phyloP scores from a whole-genome alignment of 1,140 invertebrate species.

The Drosophila dunni region DNA sequence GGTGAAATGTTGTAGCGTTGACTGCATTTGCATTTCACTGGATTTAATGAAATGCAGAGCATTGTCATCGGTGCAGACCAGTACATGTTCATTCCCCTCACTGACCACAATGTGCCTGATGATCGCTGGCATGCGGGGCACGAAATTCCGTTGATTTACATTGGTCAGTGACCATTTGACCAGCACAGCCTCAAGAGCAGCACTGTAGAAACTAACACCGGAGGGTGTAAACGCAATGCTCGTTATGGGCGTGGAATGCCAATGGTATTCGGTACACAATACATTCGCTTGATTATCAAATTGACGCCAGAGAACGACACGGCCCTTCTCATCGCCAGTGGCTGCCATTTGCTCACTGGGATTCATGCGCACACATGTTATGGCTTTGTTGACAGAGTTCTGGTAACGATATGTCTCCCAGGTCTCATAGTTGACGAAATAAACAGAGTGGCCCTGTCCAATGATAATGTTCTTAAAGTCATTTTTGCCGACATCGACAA shows the following conservation, averaged over 20 bases:
- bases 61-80: slow-evolving; percentile 90
- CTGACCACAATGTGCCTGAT: slow-evolving; percentile 89
- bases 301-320: slow-evolving; percentile 89
- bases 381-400: slow-evolving; percentile 80
- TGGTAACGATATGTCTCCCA: slow-evolving; percentile 67
- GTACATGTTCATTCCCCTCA: slow-evolving; percentile 88
- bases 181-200: slow-evolving; percentile 91
- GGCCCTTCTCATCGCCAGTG: slow-evolving; percentile 89
- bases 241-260: slow-evolving; percentile 91
- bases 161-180: slow-evolving; percentile 90
- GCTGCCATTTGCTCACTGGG: slow-evolving; percentile 88
- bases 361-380: slow-evolving; percentile 90
- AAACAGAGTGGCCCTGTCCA: slow-evolving; percentile 72
- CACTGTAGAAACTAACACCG: slow-evolving; percentile 90
- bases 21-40: slow-evolving; percentile 85
- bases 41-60: slow-evolving; percentile 89
- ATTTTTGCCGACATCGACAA: slow-evolving; percentile 65
- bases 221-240: slow-evolving; percentile 89
- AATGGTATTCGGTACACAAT: slow-evolving; percentile 87
- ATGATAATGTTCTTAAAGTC: slow-evolving; percentile 77
- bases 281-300: slow-evolving; percentile 61
- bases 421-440: slow-evolving; percentile 78
- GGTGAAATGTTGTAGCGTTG: slow-evolving; percentile 89
- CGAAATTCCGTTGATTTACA: slow-evolving; percentile 86
- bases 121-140: slow-evolving; percentile 90